Evolutionary conservation across 1,140 invertebrate genomes (phyloP).

Genomic region (Heliothis virescens): DNA sequence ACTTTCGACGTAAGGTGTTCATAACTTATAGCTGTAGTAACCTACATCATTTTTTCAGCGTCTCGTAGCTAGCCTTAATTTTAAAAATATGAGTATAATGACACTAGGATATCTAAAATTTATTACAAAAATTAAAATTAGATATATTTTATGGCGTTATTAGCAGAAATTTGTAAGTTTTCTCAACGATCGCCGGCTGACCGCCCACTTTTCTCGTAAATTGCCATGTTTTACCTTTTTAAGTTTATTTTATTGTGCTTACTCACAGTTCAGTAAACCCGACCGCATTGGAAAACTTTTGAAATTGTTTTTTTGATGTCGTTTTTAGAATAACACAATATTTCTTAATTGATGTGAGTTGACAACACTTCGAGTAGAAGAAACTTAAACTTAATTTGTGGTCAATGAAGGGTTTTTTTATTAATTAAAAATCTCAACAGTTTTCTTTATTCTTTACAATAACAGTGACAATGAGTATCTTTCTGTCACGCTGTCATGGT

Average conservation of each 20-base stretch:
- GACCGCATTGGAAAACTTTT: conserved; percentile 28
- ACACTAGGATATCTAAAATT: neutral
- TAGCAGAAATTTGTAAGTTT: conserved; percentile 71
- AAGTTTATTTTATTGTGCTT: conserved; percentile 70
- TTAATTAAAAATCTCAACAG: too few relatives aligned
- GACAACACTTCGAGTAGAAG: neutral
- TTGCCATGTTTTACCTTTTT: conserved; percentile 72
- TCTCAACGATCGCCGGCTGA: conserved; percentile 47
- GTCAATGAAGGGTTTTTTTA: too few relatives aligned
- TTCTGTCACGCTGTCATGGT: too few relatives aligned
- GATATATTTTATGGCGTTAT: conserved; percentile 68
- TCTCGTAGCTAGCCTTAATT: neutral
- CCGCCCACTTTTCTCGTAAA: conserved; percentile 63
- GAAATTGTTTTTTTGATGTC: conserved; percentile 20
- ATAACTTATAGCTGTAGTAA: too few relatives aligned
- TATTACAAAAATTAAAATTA: conserved; percentile 49
- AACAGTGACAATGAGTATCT: too few relatives aligned
- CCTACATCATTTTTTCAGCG: too few relatives aligned
- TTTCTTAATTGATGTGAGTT: neutral
- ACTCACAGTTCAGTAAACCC: conserved; percentile 58
- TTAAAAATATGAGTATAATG: neutral
- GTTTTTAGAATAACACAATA: conserved; percentile 19
- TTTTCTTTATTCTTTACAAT: too few relatives aligned
- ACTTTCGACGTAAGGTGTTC: too few relatives aligned
- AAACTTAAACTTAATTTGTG: too few relatives aligned